Base-by-base conservation (phyloP, 2,797 vertebrate genomes). In the Mormyrus hasselquistii region DNA sequence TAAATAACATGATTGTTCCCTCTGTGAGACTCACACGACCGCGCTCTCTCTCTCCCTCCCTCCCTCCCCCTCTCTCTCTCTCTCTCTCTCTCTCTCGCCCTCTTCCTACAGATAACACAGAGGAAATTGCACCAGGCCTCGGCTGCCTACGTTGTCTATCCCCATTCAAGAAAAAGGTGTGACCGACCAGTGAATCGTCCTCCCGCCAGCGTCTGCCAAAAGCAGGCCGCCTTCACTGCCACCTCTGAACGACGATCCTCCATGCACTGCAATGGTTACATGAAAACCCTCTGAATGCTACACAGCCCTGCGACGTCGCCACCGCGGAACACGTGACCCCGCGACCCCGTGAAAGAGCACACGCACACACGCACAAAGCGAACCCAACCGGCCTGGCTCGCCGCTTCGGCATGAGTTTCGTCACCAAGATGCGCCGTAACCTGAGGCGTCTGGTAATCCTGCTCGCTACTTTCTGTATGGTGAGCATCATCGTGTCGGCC, bases 241-340 rank as follows among this genome's bases (percentile, higher is more conserved):
- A 34, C 25, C 50, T 53, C 69, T 62, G 86, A 90, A 83, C 84
- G 85, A 57, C 22, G 44, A 55, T 49, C 90, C 90, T 93, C 94
- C 93, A 95, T 94, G 95, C 93, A 95, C 95, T 97, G 98, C 97
- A 94, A 99, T 99, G 98, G 98, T 99, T 96, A 99, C 98, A 98
- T 98, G 97, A 98, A 95, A 86, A 0, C 25, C 88, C 79, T 25
- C 88, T 90, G 92, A 93, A 92, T 89, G 90, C 90, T 92, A 92
- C 84, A 55, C 44, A 91, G 91, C 92, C 92, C 92, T 93, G 55
- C 89, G 90, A 88, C 91, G 91, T 90, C 29, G 0, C 92, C 91
- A 93, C 83, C 19, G 93, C 93, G 92, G 90, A 90, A 91, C 91
- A 91, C 93, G 90, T 88, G 87, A 90, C 29, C 88, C 44, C 93